These are phyloP conservation scores for Elgaria multicarinata DNA, from an alignment of 2,113 vertebrate genomes.

Conservation along the genomic window DNA sequence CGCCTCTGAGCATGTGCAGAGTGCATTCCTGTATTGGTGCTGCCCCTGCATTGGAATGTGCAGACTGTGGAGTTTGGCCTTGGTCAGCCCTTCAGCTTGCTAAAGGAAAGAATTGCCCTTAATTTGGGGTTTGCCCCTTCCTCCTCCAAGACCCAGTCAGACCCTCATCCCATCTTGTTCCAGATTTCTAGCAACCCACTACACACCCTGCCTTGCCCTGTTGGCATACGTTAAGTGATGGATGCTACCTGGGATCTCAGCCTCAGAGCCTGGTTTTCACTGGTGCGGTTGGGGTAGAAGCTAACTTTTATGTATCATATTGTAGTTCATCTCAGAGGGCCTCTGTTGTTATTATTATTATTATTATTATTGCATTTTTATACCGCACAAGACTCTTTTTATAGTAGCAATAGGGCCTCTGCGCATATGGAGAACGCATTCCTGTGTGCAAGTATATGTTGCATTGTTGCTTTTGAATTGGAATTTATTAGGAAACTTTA, in stretches of 20 bases:
- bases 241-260: not conserved
- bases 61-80: too few species aligned
- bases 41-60: too few species aligned
- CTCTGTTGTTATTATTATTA: too few species aligned
- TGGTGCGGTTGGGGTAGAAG: not conserved
- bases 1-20: not conserved
- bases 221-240: too few species aligned
- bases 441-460: too few species aligned
- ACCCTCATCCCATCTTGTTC: fast-evolving
- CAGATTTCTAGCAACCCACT: fast-evolving
- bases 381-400: too few species aligned
- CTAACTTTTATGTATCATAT: not conserved
- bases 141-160: not conserved
- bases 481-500: not conserved
- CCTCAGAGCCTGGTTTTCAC: not conserved
- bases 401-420: not conserved
- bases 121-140: too few species aligned
- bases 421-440: not conserved
- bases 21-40: not conserved
- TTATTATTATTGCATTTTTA: too few species aligned
- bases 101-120: too few species aligned
- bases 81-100: not conserved
- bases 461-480: not conserved
- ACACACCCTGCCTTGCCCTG: too few species aligned
- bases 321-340: not conserved